Percentiles rank a stretch among this genome's conserved stretches.
These are phyloP conservation scores for Sisyra nigra DNA, from an alignment of 2,888 invertebrate species.

Conservation along the genomic window DNA sequence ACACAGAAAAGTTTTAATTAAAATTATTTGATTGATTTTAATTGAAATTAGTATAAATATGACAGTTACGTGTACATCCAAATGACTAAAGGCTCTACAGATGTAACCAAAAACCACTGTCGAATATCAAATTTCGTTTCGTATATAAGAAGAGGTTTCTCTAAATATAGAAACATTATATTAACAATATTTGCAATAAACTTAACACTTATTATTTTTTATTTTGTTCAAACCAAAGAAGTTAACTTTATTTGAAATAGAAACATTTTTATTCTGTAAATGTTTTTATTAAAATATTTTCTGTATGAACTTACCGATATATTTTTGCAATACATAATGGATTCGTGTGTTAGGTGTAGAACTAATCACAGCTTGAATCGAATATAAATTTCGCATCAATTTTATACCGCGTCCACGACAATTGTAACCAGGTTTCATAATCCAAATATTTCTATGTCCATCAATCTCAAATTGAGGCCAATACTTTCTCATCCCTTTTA, in stretches of 20 bases:
- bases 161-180: slow-evolving; percentile 41
- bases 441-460: slow-evolving; percentile 82
- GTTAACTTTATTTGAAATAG: too few species aligned
- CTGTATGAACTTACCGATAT: slow-evolving; percentile 63
- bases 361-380: slow-evolving; percentile 65
- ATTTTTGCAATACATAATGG: slow-evolving; percentile 87
- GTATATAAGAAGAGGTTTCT: slow-evolving; percentile 74
- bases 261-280: too few species aligned
- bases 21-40: background rate
- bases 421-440: slow-evolving; percentile 86
- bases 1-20: slow-evolving; percentile 10
- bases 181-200: too few species aligned
- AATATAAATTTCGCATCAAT: slow-evolving; percentile 55
- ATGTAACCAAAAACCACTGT: slow-evolving; percentile 89
- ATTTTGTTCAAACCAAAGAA: too few species aligned
- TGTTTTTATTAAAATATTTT: too few species aligned
- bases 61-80: slow-evolving; percentile 72
- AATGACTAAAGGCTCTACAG: slow-evolving; percentile 75
- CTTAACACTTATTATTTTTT: too few species aligned
- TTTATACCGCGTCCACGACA: slow-evolving; percentile 84
- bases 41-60: background rate
- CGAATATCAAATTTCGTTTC: slow-evolving; percentile 89
- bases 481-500: slow-evolving; percentile 47
- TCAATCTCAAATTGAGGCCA: slow-evolving; percentile 78
- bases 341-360: slow-evolving; percentile 51